phyloP scores from a whole-genome alignment of 2,797 vertebrate genomes.

The Bovichtus diacanthus region DNA sequence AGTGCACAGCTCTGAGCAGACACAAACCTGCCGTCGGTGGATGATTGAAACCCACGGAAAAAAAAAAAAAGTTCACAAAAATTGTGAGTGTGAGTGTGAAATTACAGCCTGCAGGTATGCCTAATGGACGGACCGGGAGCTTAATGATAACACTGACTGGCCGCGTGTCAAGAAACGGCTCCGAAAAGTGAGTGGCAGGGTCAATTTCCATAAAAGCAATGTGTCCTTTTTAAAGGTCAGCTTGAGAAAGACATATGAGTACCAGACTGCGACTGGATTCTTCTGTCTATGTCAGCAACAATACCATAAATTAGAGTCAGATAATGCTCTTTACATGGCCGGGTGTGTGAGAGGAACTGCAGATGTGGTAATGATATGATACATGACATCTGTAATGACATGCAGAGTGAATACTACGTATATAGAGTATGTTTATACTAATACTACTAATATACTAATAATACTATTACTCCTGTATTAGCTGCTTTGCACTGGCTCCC shows the following conservation, averaged over 20 bases:
- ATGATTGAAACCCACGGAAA: conserved; percentile 33
- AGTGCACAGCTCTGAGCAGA: not conserved
- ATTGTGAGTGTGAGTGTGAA: not conserved
- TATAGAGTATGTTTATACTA: not conserved
- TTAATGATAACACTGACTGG: not conserved
- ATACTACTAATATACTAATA: no score
- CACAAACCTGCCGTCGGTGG: not conserved
- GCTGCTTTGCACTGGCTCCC: no score
- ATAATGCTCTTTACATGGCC: not conserved
- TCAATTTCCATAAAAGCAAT: not conserved
- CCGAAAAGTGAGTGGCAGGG: not conserved
- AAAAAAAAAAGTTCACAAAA: conserved; percentile 20
- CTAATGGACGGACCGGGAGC: conserved; percentile 1
- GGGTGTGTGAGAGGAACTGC: not conserved
- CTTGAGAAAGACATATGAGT: conserved; percentile 7
- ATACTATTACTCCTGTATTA: no score
- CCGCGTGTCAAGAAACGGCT: not conserved
- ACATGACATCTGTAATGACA: conserved; percentile 13
- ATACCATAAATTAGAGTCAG: not conserved
- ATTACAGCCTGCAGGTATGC: not conserved
- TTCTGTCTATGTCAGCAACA: conserved; percentile 11
- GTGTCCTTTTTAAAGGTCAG: not conserved
- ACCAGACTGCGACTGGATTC: not conserved
- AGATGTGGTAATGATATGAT: not conserved
- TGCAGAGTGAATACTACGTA: not conserved